These are phyloP conservation scores for Pituophis catenifer DNA, from an alignment of 2,113 vertebrate genomes.

Conservation along the genomic window DNA sequence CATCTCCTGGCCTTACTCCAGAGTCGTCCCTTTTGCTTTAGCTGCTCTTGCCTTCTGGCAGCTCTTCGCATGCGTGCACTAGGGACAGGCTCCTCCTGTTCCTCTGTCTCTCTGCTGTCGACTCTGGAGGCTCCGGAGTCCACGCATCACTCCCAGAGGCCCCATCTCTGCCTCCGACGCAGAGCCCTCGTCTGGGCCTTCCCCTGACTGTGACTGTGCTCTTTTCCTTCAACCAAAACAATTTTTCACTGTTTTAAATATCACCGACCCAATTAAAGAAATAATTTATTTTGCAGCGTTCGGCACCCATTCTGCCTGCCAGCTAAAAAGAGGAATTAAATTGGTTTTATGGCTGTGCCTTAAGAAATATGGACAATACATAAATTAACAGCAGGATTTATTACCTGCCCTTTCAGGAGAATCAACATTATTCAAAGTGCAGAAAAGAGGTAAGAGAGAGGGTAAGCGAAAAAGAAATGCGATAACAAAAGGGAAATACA, in stretches of 20 bases:
- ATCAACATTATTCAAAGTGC: background rate
- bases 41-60: too few relatives aligned
- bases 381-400: background rate
- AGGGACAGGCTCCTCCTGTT: too few relatives aligned
- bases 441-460: background rate
- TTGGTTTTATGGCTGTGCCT: background rate
- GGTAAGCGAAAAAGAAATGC: background rate
- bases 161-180: too few relatives aligned
- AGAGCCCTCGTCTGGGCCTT: too few relatives aligned
- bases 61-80: too few relatives aligned
- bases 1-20: too few relatives aligned
- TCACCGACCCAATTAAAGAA: background rate
- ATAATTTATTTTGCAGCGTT: background rate
- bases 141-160: too few relatives aligned
- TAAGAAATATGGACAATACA: background rate
- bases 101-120: too few relatives aligned
- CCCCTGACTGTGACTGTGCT: background rate
- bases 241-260: background rate
- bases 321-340: background rate
- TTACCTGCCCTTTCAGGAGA: background rate
- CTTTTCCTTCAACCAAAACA: background rate
- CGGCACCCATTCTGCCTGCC: fast-evolving
- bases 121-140: too few relatives aligned
- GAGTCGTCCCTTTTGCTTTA: too few relatives aligned
- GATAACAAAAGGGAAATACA: background rate